Evolutionary conservation across 2,888 invertebrate species (phyloP), one percentile per base, ranked within the genome.

Genomic region (Mongoloraphidia duomilia): DNA sequence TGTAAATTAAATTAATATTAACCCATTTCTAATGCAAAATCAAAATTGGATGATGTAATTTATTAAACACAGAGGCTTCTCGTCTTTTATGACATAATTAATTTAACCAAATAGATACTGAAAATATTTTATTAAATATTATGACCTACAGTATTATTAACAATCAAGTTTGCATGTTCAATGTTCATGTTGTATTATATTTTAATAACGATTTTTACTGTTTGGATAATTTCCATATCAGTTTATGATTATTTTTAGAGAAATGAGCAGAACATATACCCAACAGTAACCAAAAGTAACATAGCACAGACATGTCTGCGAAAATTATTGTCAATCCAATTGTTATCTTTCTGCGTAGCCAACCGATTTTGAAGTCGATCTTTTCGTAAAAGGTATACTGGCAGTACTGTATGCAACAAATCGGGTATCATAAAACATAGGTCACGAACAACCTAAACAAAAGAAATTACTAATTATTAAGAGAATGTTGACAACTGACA

Each of bases 391-490:
- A 72, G 64, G 65, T 71, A 69, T 12, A 77, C 55, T 37, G 82
- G 79, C 52, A 84, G 66, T 13, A 74, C 55, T 33, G 82, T 68
- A 58, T 80, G 79, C 36, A 81, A 64, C 42, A 80, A 62, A 58
- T 82, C 82, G 33, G 80, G 79, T 50, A 77, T 68, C 80, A 82
- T 81, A 56, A 82, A 77, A 35, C 76, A 76, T 53, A 82, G 64
- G 63, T 82, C 82, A 10, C 82, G 71, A 46, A 80, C 69, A 46
- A 76, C 69, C 72, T 73, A 58, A 39, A 55, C 57, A 42, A 13
- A 52, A 44, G 38, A 47, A 41, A 14, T 17, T 36, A 47, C 3
- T 12, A n/a, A n/a, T n/a, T n/a, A n/a, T n/a, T n/a, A n/a, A n/a
- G n/a, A n/a, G n/a, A 9, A 36, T 46, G 5, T 12, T 36, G 43